phyloP scores from a whole-genome alignment of 2,888 invertebrate species.

The Buathra laborator region DNA sequence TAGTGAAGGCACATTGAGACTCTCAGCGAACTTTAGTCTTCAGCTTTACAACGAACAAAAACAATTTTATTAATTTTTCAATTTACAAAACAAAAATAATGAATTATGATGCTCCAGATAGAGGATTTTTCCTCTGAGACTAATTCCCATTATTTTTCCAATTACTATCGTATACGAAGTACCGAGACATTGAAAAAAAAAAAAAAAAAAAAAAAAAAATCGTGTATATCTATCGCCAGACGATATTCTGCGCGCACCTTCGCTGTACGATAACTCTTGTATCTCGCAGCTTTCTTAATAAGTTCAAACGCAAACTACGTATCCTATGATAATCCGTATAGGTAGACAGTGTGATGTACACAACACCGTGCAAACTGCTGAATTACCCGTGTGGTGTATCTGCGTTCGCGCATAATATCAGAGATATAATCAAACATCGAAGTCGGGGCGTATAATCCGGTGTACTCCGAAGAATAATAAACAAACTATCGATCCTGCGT shows the following conservation, averaged over 20 bases:
- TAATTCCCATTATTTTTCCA: neutral
- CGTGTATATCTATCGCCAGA: neutral
- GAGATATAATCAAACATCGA: conserved; percentile 41
- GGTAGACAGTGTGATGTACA: conserved; percentile 22
- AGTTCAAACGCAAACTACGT: neutral
- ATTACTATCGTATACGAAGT: neutral
- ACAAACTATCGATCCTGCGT: conserved; percentile 51
- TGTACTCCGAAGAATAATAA: conserved; percentile 42
- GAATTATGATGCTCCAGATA: neutral
- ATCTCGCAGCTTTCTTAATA: neutral
- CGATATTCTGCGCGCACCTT: neutral
- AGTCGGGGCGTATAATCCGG: conserved; percentile 27
- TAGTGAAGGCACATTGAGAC: too few species aligned
- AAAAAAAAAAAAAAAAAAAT: neutral
- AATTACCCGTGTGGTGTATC: conserved; percentile 19
- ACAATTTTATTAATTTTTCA: neutral
- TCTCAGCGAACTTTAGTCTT: too few species aligned
- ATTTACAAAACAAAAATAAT: too few species aligned
- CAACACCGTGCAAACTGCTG: neutral
- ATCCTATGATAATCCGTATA: conserved; percentile 43
- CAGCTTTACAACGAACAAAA: neutral
- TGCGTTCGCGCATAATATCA: conserved; percentile 32
- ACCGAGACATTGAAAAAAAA: neutral
- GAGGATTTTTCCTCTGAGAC: neutral
- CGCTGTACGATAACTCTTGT: neutral